A percentile compares a stretch with the other conserved stretches of the same genome.
phyloP scores from a whole-genome alignment of 2,113 vertebrate genomes.

The Asarcornis scutulata region DNA sequence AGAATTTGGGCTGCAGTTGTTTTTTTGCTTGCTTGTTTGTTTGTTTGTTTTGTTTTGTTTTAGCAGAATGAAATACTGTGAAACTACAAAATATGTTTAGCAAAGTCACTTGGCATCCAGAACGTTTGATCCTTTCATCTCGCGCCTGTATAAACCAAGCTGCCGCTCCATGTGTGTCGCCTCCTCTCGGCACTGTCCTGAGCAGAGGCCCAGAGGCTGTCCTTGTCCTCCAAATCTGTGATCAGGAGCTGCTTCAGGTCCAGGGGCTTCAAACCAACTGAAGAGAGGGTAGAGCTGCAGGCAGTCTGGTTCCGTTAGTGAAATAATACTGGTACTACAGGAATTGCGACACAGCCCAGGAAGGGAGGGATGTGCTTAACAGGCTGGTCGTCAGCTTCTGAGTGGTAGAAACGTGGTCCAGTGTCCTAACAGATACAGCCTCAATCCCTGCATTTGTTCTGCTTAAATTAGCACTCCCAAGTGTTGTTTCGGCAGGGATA shows the following conservation, averaged over 20 bases:
- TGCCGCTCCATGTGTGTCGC: background rate
- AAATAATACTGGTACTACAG: background rate
- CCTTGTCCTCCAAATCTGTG: background rate
- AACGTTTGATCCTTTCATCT: background rate
- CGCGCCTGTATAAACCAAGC: background rate
- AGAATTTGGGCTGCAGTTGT: background rate
- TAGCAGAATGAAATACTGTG: background rate
- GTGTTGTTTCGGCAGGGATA: background rate
- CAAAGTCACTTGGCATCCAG: background rate
- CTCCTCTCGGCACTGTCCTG: background rate
- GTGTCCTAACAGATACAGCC: background rate
- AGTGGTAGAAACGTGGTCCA: background rate
- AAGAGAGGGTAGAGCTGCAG: background rate
- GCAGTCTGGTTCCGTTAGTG: background rate
- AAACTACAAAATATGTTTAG: slow-evolving; percentile 29
- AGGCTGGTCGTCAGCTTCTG: background rate
- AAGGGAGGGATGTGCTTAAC: background rate
- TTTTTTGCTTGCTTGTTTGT: no score
- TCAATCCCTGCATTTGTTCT: background rate
- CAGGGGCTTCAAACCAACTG: background rate
- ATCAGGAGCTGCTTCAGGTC: no score
- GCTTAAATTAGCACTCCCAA: background rate
- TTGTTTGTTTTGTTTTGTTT: background rate
- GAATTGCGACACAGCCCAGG: background rate
- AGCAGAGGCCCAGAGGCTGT: background rate